A percentile compares a stretch with the other conserved stretches of the same genome.
Evolutionary conservation across 2,888 invertebrate genomes (phyloP).

Genomic region (Philaethria dido): DNA sequence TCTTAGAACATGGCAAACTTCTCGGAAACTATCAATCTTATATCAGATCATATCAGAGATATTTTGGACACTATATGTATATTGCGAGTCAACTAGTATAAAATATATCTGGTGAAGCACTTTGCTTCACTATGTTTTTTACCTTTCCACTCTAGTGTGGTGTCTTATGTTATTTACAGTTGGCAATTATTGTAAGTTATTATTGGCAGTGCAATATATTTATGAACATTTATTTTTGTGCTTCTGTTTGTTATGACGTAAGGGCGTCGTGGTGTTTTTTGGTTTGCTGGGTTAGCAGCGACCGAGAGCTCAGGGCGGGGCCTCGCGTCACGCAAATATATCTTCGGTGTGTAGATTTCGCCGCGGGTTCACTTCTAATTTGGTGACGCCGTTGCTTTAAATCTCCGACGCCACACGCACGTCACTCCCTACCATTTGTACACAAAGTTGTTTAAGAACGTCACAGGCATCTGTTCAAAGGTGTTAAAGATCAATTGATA

Average conservation of each 20-base stretch:
- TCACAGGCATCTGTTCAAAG: constrained; percentile 35
- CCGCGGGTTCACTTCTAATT: constrained; percentile 72
- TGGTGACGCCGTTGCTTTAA: constrained; percentile 67
- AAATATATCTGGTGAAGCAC: too few relatives aligned
- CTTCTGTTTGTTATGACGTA: constrained; percentile 61
- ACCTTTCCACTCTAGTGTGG: not conserved
- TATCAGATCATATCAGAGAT: too few relatives aligned
- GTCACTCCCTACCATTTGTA: constrained; percentile 49
- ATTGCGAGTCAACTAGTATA: too few relatives aligned
- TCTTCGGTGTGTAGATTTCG: constrained; percentile 53
- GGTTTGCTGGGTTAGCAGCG: constrained; percentile 59
- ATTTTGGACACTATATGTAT: too few relatives aligned
- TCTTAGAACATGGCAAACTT: too few relatives aligned
- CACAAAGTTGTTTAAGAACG: constrained; percentile 32
- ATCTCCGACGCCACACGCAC: constrained; percentile 54
- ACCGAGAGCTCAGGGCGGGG: constrained; percentile 65
- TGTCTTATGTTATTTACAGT: constrained; percentile 22
- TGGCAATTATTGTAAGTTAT: constrained; percentile 35
- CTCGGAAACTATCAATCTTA: too few relatives aligned
- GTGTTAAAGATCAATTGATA: constrained; percentile 38
- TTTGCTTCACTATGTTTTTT: too few relatives aligned
- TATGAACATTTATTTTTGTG: constrained; percentile 50
- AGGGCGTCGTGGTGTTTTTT: constrained; percentile 54
- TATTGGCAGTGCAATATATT: constrained; percentile 49
- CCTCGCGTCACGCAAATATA: constrained; percentile 68